Evolutionary conservation across 2,113 vertebrate species (phyloP).

Genomic region (Phalacrocorax brasilianus): DNA sequence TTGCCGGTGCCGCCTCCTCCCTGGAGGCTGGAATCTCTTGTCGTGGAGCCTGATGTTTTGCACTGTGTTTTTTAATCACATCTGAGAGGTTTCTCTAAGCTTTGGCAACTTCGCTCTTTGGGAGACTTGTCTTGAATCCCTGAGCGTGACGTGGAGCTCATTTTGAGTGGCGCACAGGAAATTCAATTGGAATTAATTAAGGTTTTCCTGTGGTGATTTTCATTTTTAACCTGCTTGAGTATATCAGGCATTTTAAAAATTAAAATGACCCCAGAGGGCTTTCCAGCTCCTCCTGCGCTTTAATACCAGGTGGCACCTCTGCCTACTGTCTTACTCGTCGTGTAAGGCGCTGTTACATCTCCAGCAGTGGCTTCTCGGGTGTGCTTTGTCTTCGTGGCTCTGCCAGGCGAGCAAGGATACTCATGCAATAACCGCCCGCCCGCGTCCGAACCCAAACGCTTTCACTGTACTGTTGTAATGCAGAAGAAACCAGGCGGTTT

Average conservation of each 20-base stretch:
- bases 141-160: background rate
- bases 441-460: background rate
- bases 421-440: background rate
- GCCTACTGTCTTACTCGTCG: rapidly evolving
- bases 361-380: background rate
- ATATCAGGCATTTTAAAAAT: background rate
- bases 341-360: background rate
- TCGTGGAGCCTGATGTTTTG: background rate
- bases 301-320: background rate
- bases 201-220: background rate
- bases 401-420: background rate
- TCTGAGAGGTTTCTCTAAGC: background rate
- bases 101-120: background rate
- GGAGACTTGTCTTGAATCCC: background rate
- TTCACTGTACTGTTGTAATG: background rate
- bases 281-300: background rate
- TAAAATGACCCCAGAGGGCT: background rate
- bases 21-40: background rate
- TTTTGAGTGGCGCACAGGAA: background rate
- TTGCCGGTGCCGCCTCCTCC: background rate
- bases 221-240: background rate
- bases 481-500: background rate
- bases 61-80: background rate
- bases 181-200: background rate
- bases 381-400: background rate